phyloP scores from a whole-genome alignment of 2,113 vertebrate species.

The Malurus elegans region DNA sequence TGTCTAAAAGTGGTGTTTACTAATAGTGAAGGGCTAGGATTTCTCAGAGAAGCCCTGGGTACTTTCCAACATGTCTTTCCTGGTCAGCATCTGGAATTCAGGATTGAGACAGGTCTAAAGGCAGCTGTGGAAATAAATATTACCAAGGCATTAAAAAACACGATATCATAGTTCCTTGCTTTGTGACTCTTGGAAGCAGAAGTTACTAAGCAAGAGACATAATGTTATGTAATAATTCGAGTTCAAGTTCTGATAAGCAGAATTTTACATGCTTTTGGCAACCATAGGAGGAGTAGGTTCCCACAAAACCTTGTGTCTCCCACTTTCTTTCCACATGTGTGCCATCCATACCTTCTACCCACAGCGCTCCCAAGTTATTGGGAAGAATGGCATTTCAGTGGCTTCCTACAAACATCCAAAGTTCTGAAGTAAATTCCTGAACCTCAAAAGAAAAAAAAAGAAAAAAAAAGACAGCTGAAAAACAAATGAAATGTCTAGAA shows the following conservation, averaged over 20 bases:
- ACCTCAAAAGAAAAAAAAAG: background rate
- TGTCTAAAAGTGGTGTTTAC: background rate
- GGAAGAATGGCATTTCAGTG: conserved; percentile 11
- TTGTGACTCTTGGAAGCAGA: background rate
- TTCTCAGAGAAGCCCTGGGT: background rate
- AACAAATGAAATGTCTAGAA: conserved; percentile 42
- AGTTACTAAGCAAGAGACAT: background rate
- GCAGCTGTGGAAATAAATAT: background rate
- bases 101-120: background rate
- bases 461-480: background rate
- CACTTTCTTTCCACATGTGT: background rate
- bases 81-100: background rate
- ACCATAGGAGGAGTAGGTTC: background rate
- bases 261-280: background rate
- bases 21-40: background rate
- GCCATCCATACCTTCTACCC: background rate
- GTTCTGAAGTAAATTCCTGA: background rate
- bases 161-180: background rate
- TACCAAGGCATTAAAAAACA: background rate
- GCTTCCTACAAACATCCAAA: background rate
- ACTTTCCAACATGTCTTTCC: background rate
- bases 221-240: background rate
- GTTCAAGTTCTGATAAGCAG: background rate
- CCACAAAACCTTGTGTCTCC: background rate
- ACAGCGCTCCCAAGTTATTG: background rate